A percentile compares a stretch with the other conserved stretches of the same genome.
phyloP scores from a whole-genome alignment of 2,113 vertebrate species.

The Aptenodytes forsteri region DNA sequence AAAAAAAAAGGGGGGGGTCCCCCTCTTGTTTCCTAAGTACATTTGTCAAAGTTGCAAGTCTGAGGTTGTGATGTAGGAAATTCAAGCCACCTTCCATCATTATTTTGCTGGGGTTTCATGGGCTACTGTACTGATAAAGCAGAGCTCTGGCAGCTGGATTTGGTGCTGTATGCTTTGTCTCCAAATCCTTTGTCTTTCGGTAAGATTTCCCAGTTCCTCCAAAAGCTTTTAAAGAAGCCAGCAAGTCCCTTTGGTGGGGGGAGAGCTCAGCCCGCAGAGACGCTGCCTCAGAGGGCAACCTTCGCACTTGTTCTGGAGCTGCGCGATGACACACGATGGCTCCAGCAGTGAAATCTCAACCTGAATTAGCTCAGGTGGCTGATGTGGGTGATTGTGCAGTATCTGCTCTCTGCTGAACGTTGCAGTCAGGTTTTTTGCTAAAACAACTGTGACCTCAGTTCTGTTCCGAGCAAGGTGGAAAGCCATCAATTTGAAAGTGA shows the following conservation, averaged over 20 bases:
- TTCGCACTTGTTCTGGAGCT: accelerated
- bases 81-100: neutral
- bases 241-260: neutral
- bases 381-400: neutral
- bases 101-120: neutral
- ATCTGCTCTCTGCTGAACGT: neutral
- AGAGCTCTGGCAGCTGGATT: neutral
- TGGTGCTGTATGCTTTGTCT: neutral
- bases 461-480: neutral
- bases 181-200: neutral
- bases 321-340: accelerated
- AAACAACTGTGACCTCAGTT: neutral
- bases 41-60: neutral
- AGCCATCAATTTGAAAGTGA: neutral
- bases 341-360: neutral
- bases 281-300: neutral
- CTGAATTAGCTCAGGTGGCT: neutral
- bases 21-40: neutral
- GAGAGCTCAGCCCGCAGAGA: neutral
- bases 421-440: neutral
- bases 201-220: neutral
- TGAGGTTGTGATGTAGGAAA: neutral
- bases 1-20: neutral
- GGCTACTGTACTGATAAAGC: neutral
- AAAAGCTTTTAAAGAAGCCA: neutral